Conservation (phyloP, 2,113 vertebrate species). For the Eclectus roratus region DNA sequence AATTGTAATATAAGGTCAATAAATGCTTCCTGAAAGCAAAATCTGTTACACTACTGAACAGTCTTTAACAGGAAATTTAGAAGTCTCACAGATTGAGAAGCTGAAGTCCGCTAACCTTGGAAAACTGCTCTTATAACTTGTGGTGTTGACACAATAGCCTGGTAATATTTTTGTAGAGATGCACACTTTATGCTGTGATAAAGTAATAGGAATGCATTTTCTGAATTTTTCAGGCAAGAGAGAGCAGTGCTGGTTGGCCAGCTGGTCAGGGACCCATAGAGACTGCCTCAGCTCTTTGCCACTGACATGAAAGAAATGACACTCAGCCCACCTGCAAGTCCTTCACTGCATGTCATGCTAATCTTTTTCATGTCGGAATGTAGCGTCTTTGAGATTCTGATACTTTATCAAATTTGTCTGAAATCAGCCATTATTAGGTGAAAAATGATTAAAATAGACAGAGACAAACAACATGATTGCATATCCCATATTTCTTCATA, state of each 20-base stretch:
- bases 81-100: neutral
- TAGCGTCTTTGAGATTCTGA: neutral
- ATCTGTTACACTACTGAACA: neutral
- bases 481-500: neutral
- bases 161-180: neutral
- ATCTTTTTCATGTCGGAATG: neutral
- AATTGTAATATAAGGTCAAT: neutral
- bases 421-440: neutral
- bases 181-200: neutral
- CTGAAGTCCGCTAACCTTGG: neutral
- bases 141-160: neutral
- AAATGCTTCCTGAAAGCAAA: neutral
- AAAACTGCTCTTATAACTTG: neutral
- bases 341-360: neutral
- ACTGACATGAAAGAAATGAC: neutral
- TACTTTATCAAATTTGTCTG: neutral
- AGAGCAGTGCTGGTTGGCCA: accelerated
- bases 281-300: neutral
- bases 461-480: neutral
- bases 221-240: neutral
- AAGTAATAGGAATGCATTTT: neutral
- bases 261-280: neutral
- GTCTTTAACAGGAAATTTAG: neutral
- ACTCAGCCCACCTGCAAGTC: neutral
- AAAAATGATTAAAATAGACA: neutral